Conservation (phyloP, 2,113 vertebrate species). For the Ciconia maguari region DNA sequence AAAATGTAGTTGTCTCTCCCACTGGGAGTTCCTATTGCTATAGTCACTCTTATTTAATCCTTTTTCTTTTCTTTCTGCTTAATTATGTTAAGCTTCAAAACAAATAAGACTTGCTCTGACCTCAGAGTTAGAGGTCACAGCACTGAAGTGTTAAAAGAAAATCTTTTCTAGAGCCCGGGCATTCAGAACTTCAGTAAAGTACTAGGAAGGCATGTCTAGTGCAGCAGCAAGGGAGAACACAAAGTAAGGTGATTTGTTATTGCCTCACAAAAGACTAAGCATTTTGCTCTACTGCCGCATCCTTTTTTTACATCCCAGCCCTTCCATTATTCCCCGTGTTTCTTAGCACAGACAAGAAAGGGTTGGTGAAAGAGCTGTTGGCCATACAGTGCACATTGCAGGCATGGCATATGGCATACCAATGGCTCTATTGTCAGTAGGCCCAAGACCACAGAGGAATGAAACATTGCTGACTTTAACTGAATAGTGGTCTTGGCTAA, state of each 20-base stretch:
- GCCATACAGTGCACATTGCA: not conserved
- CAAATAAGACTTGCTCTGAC: constrained; percentile 26
- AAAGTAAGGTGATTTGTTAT: constrained; percentile 29
- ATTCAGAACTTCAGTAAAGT: not conserved
- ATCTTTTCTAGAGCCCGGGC: not conserved
- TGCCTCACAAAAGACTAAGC: not conserved
- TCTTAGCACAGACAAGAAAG: constrained; percentile 9
- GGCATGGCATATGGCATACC: constrained; percentile 11
- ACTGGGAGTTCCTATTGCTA: not conserved
- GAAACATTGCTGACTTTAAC: constrained; percentile 19
- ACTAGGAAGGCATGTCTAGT: not conserved
- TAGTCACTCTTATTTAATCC: not conserved
- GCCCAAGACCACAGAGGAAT: not conserved
- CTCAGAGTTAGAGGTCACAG: not conserved
- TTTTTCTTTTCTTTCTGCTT: constrained; percentile 27
- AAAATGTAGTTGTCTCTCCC: not conserved
- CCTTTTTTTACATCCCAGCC: not conserved
- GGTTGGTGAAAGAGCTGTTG: constrained; percentile 4
- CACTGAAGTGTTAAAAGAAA: not conserved
- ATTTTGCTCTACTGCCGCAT: not conserved
- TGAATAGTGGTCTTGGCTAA: constrained; percentile 19
- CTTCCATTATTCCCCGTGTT: not conserved
- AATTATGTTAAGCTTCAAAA: constrained; percentile 51
- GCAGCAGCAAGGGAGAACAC: not conserved
- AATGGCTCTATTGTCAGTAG: constrained; percentile 3